A percentile compares a stretch with the other conserved stretches of the same genome.
phyloP scores from a whole-genome alignment of 2,797 vertebrate genomes.

The Neosilurus mollespiculum region DNA sequence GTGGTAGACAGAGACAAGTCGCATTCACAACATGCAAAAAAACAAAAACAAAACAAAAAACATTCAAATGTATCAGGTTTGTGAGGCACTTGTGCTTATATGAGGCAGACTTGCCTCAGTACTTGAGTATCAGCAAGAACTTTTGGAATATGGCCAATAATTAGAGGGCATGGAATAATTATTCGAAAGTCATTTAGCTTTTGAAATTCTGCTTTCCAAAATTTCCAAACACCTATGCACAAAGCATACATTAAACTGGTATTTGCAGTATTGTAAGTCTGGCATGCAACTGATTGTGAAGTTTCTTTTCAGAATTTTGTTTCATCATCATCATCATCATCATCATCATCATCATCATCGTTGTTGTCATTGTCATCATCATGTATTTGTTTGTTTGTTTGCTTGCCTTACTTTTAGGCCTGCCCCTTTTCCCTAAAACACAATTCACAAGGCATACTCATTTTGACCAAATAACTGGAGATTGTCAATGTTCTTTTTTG shows the following conservation, averaged over 20 bases:
- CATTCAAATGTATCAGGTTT: too few species aligned
- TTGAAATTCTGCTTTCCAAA: too few species aligned
- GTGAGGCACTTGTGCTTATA: not conserved
- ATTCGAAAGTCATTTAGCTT: too few species aligned
- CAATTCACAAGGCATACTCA: not conserved
- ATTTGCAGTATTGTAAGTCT: not conserved
- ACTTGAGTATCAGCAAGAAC: not conserved
- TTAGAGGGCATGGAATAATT: not conserved
- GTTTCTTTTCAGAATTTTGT: constrained; percentile 1
- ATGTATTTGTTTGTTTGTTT: too few species aligned
- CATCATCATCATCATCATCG: too few species aligned
- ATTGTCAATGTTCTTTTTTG: not conserved
- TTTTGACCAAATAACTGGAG: not conserved
- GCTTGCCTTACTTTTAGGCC: too few species aligned
- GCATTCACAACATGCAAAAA: too few species aligned
- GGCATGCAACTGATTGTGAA: not conserved
- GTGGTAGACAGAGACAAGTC: too few species aligned
- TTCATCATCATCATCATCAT: too few species aligned
- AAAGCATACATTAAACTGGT: not conserved
- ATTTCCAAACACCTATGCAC: not conserved
- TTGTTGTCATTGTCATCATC: too few species aligned
- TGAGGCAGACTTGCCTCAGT: too few species aligned
- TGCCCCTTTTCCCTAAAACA: not conserved
- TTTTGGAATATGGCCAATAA: not conserved
- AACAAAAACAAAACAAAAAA: too few species aligned